Conservation (phyloP, 2,113 vertebrate genomes). For the Melanostigma gelatinosum region DNA sequence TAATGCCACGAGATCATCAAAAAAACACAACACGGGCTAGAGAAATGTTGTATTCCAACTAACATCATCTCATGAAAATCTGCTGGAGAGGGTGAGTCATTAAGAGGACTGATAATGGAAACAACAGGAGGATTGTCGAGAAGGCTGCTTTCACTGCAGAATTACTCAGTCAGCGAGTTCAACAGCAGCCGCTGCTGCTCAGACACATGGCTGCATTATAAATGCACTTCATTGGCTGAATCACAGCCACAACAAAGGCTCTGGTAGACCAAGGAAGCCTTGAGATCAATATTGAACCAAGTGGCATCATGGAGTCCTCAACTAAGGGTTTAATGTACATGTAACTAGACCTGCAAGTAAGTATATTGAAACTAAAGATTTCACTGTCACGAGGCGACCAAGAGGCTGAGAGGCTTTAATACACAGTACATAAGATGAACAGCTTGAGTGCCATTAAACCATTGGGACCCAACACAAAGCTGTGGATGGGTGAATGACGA, state of each 20-base stretch:
- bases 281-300: not conserved
- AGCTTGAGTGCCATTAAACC: not conserved
- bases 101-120: constrained; percentile 28
- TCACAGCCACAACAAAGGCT: not conserved
- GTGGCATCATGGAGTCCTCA: not conserved
- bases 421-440: not conserved
- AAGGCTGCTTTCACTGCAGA: constrained; percentile 2
- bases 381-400: no score
- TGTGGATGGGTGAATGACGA: no score
- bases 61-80: not conserved
- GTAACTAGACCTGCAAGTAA: no score
- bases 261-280: not conserved
- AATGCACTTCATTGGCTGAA: not conserved
- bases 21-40: no score
- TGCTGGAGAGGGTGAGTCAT: constrained; percentile 1
- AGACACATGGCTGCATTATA: constrained; percentile 21
- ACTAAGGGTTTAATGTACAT: no score
- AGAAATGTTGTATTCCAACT: constrained; percentile 5
- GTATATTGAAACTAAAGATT: not conserved
- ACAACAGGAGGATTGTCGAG: constrained; percentile 10
- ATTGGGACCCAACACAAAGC: not conserved
- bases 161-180: constrained; percentile 40
- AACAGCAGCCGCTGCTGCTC: constrained; percentile 50
- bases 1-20: not conserved
- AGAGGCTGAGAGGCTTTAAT: not conserved